phyloP scores from a whole-genome alignment of 2,888 invertebrate species.

The Cephus sareptanus region DNA sequence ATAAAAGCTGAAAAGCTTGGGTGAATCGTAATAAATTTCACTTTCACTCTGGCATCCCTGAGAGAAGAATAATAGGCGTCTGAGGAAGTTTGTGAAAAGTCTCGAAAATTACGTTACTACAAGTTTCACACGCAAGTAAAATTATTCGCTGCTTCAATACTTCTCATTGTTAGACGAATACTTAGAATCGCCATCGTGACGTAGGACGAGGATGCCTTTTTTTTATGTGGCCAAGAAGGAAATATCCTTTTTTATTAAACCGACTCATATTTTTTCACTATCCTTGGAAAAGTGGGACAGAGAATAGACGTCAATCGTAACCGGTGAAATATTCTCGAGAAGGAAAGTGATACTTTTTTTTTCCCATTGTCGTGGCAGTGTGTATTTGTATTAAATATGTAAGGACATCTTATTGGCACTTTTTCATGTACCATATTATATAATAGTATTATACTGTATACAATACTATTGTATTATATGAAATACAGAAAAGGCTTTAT shows the following conservation, averaged over 20 bases:
- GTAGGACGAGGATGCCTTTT: neutral
- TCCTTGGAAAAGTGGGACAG: neutral
- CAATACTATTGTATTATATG: neutral
- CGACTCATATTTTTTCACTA: neutral
- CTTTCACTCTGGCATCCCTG: neutral
- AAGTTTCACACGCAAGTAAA: neutral
- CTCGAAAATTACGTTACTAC: neutral
- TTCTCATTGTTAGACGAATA: neutral
- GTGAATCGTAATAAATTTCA: neutral
- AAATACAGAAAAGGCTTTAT: neutral
- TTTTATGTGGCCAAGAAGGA: neutral
- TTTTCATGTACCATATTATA: neutral
- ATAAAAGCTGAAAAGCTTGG: neutral
- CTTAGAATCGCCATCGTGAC: neutral
- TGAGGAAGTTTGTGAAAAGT: neutral
- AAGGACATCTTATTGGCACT: neutral
- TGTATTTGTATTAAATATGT: neutral
- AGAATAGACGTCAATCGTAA: too few relatives aligned
- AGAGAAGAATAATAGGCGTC: neutral
- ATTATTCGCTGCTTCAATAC: neutral
- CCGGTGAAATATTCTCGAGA: neutral
- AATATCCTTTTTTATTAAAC: neutral
- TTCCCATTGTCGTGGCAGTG: too few relatives aligned
- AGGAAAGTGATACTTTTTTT: neutral
- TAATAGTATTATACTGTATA: neutral